These are phyloP conservation scores for Argyra leucocephala DNA, from an alignment of 2,888 invertebrate species.

Conservation along the genomic window DNA sequence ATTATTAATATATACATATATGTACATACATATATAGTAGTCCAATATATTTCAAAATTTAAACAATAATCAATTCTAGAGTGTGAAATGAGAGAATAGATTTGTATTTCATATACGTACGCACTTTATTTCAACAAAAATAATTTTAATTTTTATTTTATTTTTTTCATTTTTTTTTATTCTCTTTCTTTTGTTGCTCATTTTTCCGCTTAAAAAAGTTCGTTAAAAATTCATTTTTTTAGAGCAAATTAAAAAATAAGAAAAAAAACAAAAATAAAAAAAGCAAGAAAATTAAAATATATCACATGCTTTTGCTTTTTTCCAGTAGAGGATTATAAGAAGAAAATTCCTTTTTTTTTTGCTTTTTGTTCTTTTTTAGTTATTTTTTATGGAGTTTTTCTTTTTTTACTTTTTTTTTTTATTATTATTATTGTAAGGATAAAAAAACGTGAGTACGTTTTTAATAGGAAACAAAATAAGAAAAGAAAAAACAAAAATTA, in stretches of 20 bases:
- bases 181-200: neutral
- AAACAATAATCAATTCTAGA: too few species aligned
- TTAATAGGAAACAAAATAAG: neutral
- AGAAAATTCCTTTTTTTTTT: neutral
- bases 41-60: too few species aligned
- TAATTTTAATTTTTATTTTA: too few species aligned
- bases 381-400: too few species aligned
- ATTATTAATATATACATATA: too few species aligned
- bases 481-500: neutral
- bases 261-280: neutral
- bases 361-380: neutral
- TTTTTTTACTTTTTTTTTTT: neutral
- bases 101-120: too few species aligned
- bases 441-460: constrained; percentile 6
- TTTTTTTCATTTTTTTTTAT: too few species aligned
- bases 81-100: too few species aligned
- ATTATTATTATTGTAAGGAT: neutral
- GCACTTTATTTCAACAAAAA: too few species aligned
- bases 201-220: constrained; percentile 5
- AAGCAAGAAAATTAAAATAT: neutral
- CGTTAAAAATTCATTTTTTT: neutral
- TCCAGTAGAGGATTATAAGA: constrained; percentile 2
- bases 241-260: neutral
- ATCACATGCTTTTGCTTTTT: neutral
- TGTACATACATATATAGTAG: too few species aligned